phyloP scores from a whole-genome alignment of 1,140 invertebrate genomes.

The Danaus melanippus region DNA sequence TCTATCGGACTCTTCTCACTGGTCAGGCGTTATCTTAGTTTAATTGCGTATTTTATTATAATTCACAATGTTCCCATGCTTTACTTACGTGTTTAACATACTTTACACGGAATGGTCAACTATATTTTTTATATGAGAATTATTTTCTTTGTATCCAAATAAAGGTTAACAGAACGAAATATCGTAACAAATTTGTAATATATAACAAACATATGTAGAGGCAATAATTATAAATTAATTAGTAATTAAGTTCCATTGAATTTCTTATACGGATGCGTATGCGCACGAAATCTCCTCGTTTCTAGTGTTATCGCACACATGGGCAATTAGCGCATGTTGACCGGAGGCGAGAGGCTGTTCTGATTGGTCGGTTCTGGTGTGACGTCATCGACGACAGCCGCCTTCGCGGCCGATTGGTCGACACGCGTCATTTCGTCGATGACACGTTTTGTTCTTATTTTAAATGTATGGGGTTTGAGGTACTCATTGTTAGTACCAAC shows the following conservation, averaged over 20 bases:
- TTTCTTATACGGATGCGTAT: conserved; percentile 34
- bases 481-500: conserved; percentile 52
- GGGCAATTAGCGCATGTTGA: conserved; percentile 70
- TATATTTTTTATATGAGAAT: conserved; percentile 7
- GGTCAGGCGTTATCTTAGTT: conserved; percentile 44
- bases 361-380: conserved; percentile 53
- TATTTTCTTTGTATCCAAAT: conserved; percentile 8
- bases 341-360: conserved; percentile 57
- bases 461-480: conserved; percentile 57
- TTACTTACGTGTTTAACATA: conserved; percentile 34
- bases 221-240: too few species aligned
- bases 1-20: conserved; percentile 39
- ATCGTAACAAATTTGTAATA: too few species aligned
- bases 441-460: conserved; percentile 70
- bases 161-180: not conserved
- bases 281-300: conserved; percentile 55
- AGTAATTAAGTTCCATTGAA: not conserved
- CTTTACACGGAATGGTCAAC: conserved; percentile 1
- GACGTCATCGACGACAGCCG: conserved; percentile 65
- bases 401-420: conserved; percentile 68
- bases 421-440: conserved; percentile 70
- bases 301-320: conserved; percentile 67
- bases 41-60: conserved; percentile 49
- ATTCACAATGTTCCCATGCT: conserved; percentile 40
- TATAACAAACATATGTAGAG: too few species aligned